A percentile compares a stretch with the other conserved stretches of the same genome.
Evolutionary conservation across 2,113 vertebrate genomes (phyloP).

Genomic region (Myodes glareolus): DNA sequence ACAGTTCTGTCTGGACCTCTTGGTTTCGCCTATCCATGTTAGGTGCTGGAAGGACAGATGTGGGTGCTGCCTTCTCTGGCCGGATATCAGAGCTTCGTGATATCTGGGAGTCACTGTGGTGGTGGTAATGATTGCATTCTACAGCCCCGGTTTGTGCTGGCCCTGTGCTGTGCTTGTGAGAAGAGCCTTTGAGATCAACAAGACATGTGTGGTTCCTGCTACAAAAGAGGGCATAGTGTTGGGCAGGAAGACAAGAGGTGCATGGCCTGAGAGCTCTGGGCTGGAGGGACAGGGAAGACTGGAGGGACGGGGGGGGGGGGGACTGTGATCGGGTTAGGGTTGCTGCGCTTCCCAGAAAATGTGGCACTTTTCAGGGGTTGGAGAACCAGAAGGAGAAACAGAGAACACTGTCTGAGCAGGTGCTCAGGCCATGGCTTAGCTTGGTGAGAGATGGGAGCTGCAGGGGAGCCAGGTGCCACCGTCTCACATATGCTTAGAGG

Average conservation of each 20-base stretch:
- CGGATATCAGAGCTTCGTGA: not conserved
- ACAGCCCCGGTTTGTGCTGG: not conserved
- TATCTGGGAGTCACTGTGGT: not conserved
- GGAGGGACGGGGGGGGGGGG: not conserved
- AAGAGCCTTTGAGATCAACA: not conserved
- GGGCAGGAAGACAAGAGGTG: not conserved
- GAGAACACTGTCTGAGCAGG: not conserved
- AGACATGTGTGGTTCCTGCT: accelerated
- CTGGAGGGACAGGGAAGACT: not conserved
- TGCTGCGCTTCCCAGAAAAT: not conserved
- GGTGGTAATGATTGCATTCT: not conserved
- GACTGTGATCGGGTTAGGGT: too few relatives aligned
- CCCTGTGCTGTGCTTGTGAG: not conserved
- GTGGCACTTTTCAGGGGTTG: too few relatives aligned
- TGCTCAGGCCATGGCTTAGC: not conserved
- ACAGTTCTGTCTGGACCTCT: not conserved
- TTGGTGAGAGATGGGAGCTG: not conserved
- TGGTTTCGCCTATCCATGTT: not conserved
- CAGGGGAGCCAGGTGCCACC: not conserved
- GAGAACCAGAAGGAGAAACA: not conserved
- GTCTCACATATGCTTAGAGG: not conserved
- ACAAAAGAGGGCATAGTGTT: not conserved
- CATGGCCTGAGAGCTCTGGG: not conserved
- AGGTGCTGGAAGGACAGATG: not conserved
- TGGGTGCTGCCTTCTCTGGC: not conserved